Base-by-base conservation (phyloP, 2,113 vertebrate species). In the Tor tambroides region DNA sequence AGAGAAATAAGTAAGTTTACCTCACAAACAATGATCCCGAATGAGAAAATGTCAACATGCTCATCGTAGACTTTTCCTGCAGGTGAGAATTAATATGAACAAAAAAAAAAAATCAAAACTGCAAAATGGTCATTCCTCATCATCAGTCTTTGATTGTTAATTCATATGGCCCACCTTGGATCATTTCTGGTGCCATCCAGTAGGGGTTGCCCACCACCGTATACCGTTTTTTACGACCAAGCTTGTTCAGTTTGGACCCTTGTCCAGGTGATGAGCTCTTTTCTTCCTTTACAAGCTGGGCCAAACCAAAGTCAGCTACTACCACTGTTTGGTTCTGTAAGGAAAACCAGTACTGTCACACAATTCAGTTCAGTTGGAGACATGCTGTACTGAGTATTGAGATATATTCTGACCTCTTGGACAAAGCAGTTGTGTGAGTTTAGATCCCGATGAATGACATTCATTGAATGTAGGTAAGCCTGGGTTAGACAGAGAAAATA, bases 111-210 rank as follows among this genome's bases (percentile, higher is more conserved):
- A n/a, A 3, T 17, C 6, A 49, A 28, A 76, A 54, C 51, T 54
- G 51, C 15, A 54, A 54, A 54, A 54, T 54, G 51, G 5, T 51
- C 14, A 51, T 17, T 54, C 49, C 41, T 11, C 41, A 2, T 43
- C 3, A 43, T 43, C 9, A 10, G 41, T 12, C 65, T 35, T 4
- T 69, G 67, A 32, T 67, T 30, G 4, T 69, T 38, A 1, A 38
- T n/a, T 26, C 3, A 30, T 32, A 10, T n/a, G 32, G 9, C 94
- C 95, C 87, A 98, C 98, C 98, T 0, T 97, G 94, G 92, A 99
- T 98, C 98, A 99, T 99, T 92, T 99, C 98, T 0, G 98, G 98
- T 0, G 98, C 98, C 98, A 99, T 99, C 98, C 98, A 99, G 92
- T 99, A 99, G 0, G 98, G 98, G 90, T 98, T 99, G 38, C 98